These are phyloP conservation scores for Acanthurus tractus DNA, from an alignment of 2,797 vertebrate species.

Conservation along the genomic window DNA sequence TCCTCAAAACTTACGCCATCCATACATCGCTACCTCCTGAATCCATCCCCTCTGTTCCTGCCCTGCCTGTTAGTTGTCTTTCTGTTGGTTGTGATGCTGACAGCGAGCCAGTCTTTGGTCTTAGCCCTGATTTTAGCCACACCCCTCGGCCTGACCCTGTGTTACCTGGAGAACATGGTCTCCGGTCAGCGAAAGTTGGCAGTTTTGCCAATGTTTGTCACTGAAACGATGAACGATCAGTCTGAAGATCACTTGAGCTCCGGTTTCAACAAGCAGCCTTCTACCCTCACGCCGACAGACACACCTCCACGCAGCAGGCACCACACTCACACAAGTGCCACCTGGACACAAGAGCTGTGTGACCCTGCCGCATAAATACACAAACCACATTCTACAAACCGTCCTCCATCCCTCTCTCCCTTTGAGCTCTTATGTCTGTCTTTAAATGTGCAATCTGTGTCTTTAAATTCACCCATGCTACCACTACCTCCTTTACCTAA, in stretches of 20 bases:
- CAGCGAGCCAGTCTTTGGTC: slow-evolving; percentile 91
- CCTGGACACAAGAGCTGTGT: slow-evolving; percentile 90
- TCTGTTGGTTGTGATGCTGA: slow-evolving; percentile 88
- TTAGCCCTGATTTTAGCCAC: slow-evolving; percentile 92
- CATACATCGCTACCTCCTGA: slow-evolving; percentile 86
- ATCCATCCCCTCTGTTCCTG: slow-evolving; percentile 91
- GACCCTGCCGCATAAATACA: slow-evolving; percentile 85
- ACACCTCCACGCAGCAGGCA: slow-evolving; percentile 58
- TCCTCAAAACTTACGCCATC: slow-evolving; percentile 78
- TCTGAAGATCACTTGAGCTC: slow-evolving; percentile 24
- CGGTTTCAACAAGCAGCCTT: slow-evolving; percentile 28
- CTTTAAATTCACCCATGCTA: slow-evolving; percentile 48
- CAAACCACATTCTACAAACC: slow-evolving; percentile 28
- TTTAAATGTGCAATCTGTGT: slow-evolving; percentile 25
- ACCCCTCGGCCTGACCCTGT: slow-evolving; percentile 94
- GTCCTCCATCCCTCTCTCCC: not conserved
- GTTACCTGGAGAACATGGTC: slow-evolving; percentile 91
- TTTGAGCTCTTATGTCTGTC: not conserved
- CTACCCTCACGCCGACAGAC: slow-evolving; percentile 39
- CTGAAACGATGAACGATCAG: slow-evolving; percentile 34
- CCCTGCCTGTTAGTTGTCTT: slow-evolving; percentile 92
- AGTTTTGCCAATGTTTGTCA: slow-evolving; percentile 21
- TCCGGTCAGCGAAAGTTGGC: slow-evolving; percentile 73
- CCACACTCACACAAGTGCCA: slow-evolving; percentile 50
- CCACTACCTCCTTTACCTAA: slow-evolving; percentile 19